Conservation (phyloP, 2,888 invertebrate species). For the Tubulanus polymorphus region DNA sequence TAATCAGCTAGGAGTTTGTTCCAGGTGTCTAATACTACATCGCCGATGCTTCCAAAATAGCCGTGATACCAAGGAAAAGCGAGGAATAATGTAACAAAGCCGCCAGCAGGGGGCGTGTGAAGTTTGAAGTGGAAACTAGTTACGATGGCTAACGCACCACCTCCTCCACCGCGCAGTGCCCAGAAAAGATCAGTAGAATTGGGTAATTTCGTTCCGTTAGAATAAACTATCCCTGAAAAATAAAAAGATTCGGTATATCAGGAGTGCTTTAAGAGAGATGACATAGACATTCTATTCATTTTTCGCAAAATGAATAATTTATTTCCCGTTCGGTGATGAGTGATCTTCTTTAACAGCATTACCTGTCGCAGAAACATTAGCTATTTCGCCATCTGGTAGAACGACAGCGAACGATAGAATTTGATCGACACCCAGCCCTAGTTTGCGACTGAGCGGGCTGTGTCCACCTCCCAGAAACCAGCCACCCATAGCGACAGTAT, state of each 20-base stretch:
- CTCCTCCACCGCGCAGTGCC: conserved; percentile 24
- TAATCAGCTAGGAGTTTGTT: conserved; percentile 6
- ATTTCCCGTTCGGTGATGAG: too few relatives aligned
- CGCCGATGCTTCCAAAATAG: conserved; percentile 8
- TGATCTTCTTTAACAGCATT: conserved; percentile 7
- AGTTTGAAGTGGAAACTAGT: conserved; percentile 18
- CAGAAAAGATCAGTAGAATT: conserved; percentile 19
- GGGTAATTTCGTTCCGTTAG: conserved; percentile 5
- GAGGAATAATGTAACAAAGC: conserved; percentile 6
- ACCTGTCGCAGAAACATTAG: conserved; percentile 1
- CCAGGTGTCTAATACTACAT: conserved; percentile 7
- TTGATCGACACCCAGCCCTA: conserved; percentile 32
- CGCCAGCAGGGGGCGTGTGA: conserved; percentile 14
- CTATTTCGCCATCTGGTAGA: conserved; percentile 12
- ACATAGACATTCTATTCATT: too few relatives aligned
- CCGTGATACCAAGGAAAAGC: conserved; percentile 4
- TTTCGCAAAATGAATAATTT: too few relatives aligned
- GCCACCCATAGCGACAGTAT: conserved; percentile 13
- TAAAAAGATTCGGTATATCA: too few relatives aligned
- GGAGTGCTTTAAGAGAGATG: too few relatives aligned
- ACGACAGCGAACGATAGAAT: conserved; percentile 26
- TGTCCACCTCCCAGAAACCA: conserved; percentile 21
- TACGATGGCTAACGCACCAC: conserved; percentile 20
- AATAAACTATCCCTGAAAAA: too few relatives aligned
- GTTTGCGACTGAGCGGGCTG: conserved; percentile 25